A percentile compares a stretch with the other conserved stretches of the same genome.
These are phyloP conservation scores for Bathynomus jamesi DNA, from an alignment of 1,140 invertebrate genomes.

Conservation along the genomic window DNA sequence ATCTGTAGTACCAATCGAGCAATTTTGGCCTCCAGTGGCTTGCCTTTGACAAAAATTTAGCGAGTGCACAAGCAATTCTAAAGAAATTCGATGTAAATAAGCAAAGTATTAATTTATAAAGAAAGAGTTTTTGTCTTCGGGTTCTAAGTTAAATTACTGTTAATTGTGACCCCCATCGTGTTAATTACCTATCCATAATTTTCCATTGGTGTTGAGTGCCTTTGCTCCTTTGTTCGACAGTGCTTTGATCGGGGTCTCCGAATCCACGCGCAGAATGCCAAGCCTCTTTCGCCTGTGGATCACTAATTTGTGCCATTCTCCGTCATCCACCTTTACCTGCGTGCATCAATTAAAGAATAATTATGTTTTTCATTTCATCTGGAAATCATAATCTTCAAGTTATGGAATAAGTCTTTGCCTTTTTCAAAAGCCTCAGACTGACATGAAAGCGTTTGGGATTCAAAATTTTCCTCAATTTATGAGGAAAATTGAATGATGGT, in stretches of 20 bases:
- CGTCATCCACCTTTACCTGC: conserved; percentile 59
- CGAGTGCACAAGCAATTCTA: not conserved
- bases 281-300: conserved; percentile 58
- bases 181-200: conserved; percentile 70
- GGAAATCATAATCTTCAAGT: conserved; percentile 7
- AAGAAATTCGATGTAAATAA: too few species aligned
- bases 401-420: not conserved
- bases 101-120: too few species aligned
- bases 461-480: too few species aligned
- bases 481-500: too few species aligned
- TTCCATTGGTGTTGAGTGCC: conserved; percentile 62
- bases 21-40: too few species aligned
- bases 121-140: too few species aligned
- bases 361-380: not conserved
- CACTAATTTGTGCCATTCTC: conserved; percentile 61
- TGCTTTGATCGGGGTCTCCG: conserved; percentile 52
- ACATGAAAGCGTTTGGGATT: not conserved
- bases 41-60: conserved; percentile 2
- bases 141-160: too few species aligned
- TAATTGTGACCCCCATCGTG: too few species aligned
- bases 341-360: not conserved
- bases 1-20: too few species aligned
- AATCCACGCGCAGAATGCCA: conserved; percentile 61
- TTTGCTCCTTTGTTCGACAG: conserved; percentile 56
- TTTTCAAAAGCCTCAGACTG: not conserved